These are phyloP conservation scores for Urocolius indicus DNA, from an alignment of 2,113 vertebrate genomes.

Conservation along the genomic window DNA sequence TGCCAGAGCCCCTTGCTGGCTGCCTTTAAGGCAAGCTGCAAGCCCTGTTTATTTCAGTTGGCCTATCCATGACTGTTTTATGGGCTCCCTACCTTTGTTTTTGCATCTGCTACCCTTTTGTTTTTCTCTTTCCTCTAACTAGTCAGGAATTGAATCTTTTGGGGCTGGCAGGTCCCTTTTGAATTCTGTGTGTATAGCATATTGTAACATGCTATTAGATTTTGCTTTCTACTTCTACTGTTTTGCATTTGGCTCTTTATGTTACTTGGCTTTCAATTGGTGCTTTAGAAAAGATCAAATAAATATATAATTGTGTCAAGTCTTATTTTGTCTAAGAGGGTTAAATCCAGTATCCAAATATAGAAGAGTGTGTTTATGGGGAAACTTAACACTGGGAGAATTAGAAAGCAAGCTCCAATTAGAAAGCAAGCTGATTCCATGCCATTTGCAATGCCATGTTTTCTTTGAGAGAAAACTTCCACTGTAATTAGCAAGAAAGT, in stretches of 20 bases:
- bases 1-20: constrained; percentile 73
- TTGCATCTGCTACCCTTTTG: constrained; percentile 77
- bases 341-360: constrained; percentile 44
- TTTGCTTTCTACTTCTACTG: constrained; percentile 53
- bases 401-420: constrained; percentile 36
- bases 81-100: constrained; percentile 75
- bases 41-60: constrained; percentile 74
- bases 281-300: constrained; percentile 61
- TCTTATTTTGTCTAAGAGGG: constrained; percentile 47
- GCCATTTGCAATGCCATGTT: constrained; percentile 46
- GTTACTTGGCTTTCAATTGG: constrained; percentile 45
- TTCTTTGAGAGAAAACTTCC: constrained; percentile 55
- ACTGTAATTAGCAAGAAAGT: constrained; percentile 58
- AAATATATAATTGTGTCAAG: constrained; percentile 58
- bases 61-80: constrained; percentile 74
- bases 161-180: constrained; percentile 59
- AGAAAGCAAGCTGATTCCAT: constrained; percentile 47
- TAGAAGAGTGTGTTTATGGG: constrained; percentile 52
- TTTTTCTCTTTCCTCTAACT: constrained; percentile 62
- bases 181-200: constrained; percentile 51
- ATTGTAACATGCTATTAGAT: constrained; percentile 67
- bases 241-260: constrained; percentile 55
- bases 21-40: constrained; percentile 73
- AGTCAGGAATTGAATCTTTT: constrained; percentile 67
- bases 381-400: constrained; percentile 29